Evolutionary conservation across 2,888 invertebrate species (phyloP), one percentile per base, ranked within the genome.

Genomic region (Homarus gammarus): DNA sequence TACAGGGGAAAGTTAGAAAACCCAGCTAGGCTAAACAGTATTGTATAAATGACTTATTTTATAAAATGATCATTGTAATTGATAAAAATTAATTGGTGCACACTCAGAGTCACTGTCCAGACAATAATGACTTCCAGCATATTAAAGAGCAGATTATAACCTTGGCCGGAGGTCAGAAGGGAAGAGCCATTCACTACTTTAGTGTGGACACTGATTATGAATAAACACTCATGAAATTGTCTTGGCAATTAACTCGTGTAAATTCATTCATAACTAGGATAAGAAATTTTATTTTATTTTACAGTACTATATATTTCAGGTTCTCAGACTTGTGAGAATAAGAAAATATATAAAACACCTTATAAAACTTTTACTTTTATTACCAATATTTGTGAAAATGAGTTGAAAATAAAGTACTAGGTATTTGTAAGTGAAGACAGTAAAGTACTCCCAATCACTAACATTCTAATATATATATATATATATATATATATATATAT

Each of bases 401-500:
- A n/a, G n/a, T n/a, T n/a, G n/a, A n/a, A n/a, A n/a, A n/a, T n/a
- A n/a, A n/a, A n/a, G n/a, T n/a, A n/a, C n/a, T n/a, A n/a, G n/a
- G n/a, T n/a, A n/a, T n/a, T n/a, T n/a, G n/a, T n/a, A n/a, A n/a
- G n/a, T n/a, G n/a, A n/a, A n/a, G n/a, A n/a, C n/a, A n/a, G n/a
- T n/a, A n/a, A n/a, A n/a, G n/a, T n/a, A n/a, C n/a, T n/a, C n/a
- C n/a, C n/a, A n/a, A n/a, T n/a, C n/a, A n/a, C n/a, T n/a, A n/a
- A n/a, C n/a, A n/a, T n/a, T n/a, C n/a, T n/a, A n/a, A 44, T 78
- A 78, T 78, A 78, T 78, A 49, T 78, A 78, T 78, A 40, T 78
- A 78, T 78, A 78, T 78, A 77, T 77, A 77, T 77, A 77, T 77
- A 77, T 77, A 77, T 40, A 77, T 77, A 77, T 77, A 77, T 77